Percentiles rank a stretch among this genome's conserved stretches.
These are phyloP conservation scores for Anisognathus igniventris DNA, from an alignment of 2,797 vertebrate species.

Conservation along the genomic window DNA sequence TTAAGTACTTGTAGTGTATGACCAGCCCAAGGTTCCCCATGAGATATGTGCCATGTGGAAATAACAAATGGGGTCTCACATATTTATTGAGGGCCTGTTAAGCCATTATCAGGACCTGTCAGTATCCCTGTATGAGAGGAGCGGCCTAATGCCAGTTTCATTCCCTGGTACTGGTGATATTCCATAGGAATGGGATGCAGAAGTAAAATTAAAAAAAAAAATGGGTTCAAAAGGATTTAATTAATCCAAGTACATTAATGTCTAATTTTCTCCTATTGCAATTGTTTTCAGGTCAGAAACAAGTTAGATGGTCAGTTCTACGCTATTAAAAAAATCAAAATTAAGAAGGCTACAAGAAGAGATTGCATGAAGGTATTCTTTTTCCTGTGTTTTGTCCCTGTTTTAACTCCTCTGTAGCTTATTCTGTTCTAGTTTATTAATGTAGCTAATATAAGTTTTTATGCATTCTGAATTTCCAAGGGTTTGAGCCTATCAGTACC, in stretches of 20 bases:
- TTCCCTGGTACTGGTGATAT: background rate
- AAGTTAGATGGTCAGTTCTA: conserved; percentile 94
- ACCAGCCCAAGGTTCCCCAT: background rate
- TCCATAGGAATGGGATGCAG: background rate
- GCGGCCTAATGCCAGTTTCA: background rate
- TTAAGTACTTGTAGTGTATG: background rate
- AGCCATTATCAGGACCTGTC: background rate
- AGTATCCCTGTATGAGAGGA: background rate
- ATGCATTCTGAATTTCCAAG: background rate
- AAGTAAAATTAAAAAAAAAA: background rate
- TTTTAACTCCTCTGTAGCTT: background rate
- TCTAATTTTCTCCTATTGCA: background rate
- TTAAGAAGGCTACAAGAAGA: conserved; percentile 88
- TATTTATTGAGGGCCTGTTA: background rate
- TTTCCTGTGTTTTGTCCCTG: background rate
- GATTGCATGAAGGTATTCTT: conserved; percentile 91
- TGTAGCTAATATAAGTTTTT: background rate
- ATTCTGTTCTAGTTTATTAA: background rate
- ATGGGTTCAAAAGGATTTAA: background rate
- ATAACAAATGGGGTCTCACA: background rate
- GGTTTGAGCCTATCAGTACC: background rate
- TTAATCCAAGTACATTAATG: background rate
- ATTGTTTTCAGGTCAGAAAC: conserved; percentile 86
- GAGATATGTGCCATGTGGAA: background rate
- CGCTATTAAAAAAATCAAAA: conserved; percentile 96